Base-by-base conservation (phyloP, 2,888 invertebrate species). In the Tenthredo distinguenda region DNA sequence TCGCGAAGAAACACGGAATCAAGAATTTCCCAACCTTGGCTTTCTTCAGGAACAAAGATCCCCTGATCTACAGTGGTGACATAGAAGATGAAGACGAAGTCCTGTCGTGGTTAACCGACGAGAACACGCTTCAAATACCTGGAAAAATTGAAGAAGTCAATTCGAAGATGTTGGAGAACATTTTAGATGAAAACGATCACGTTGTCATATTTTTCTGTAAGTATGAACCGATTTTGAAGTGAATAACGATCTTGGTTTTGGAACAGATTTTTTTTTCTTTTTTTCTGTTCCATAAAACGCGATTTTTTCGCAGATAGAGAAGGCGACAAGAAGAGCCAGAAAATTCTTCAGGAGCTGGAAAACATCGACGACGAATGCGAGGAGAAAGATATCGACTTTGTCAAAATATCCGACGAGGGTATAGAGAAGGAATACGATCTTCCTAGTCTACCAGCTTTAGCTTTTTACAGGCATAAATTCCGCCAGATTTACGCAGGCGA, bases 81-180 rank as follows among this genome's bases (percentile, higher is more conserved):
- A 95, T 98, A 87, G 96, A 97, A 90, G 98, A 98, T 92, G 98
- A 98, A 94, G 98, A 98, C 91, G 98, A 98, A 93, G 98, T 98
- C 0, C 93, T 98, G 40, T 96, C 97, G 0, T 98, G 98, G 98
- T 94, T 98, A 68, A 98, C 98, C 0, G 98, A 98, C 91, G 98
- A 98, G 92, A 96, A 98, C 87, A 98, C 98, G 6, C 94, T 98
- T 12, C 98, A 98, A 94, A 97, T 98, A 91, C 98, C 98, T 9
- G 98, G 98, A 86, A 96, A 97, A 93, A 98, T 98, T 90, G 98
- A 98, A 93, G 98, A 98, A 94, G 98, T 98, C 58, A 98, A 98
- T 91, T 95, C 96, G 0, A 97, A 96, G 92, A 98, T 98, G 98
- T 94, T 98, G 92, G 98, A 98, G 91, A 98, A 98, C 92, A 97